Percentiles rank a stretch among this genome's conserved stretches.
Evolutionary conservation across 2,888 invertebrate genomes (phyloP).

Genomic region (Baccha elongata): DNA sequence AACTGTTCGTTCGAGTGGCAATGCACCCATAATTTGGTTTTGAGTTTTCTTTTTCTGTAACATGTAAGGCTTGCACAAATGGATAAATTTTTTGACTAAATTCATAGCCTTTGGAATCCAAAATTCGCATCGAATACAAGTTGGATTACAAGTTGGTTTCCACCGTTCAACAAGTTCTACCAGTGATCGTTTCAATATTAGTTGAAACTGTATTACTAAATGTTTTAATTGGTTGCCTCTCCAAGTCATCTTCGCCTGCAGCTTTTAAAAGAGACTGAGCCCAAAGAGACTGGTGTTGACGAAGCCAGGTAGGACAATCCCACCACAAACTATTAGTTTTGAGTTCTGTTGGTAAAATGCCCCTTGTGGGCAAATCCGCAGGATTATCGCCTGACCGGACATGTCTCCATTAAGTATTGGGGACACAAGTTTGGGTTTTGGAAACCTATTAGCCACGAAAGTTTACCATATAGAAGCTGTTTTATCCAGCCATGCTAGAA

Average conservation of each 20-base stretch:
- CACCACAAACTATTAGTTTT: slow-evolving; percentile 20
- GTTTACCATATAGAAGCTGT: slow-evolving; percentile 45
- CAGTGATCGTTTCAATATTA: slow-evolving; percentile 19
- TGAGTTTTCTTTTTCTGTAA: neutral
- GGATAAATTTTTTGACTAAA: slow-evolving; percentile 4
- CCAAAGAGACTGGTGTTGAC: neutral
- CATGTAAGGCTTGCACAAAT: slow-evolving; percentile 3
- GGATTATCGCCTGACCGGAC: slow-evolving; percentile 36
- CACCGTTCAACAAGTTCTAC: no score
- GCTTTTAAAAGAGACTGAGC: neutral
- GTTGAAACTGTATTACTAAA: neutral
- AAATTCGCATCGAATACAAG: slow-evolving; percentile 13
- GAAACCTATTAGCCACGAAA: slow-evolving; percentile 41
- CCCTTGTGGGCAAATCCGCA: slow-evolving; percentile 21
- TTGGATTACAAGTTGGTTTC: slow-evolving; percentile 11
- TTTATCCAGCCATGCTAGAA: slow-evolving; percentile 42
- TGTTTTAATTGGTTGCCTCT: neutral
- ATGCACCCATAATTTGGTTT: slow-evolving; percentile 13
- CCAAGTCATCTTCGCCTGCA: neutral
- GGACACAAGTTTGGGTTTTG: neutral
- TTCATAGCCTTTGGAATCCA: slow-evolving; percentile 9
- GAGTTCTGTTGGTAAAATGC: slow-evolving; percentile 10
- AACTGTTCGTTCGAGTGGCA: slow-evolving; percentile 1
- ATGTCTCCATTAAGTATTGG: slow-evolving; percentile 24
- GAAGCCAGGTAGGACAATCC: slow-evolving; percentile 37